phyloP scores from a whole-genome alignment of 2,888 invertebrate species.

The Leptothorax acervorum region DNA sequence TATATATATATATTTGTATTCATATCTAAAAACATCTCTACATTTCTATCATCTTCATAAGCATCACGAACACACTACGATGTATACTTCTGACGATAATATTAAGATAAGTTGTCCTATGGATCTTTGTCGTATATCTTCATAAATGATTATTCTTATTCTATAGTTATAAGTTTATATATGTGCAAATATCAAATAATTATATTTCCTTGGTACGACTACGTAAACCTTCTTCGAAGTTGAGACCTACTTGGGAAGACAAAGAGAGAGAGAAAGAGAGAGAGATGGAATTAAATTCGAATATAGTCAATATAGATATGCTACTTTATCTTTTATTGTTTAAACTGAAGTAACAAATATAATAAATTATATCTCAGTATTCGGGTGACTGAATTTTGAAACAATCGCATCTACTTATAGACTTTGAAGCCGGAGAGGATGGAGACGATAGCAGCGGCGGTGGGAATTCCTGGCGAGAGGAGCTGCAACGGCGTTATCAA shows the following conservation, averaged over 20 bases:
- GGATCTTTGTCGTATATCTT: neutral
- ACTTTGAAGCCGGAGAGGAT: conserved; percentile 91
- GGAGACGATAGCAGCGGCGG: conserved; percentile 88
- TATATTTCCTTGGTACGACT: neutral
- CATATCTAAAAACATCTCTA: conserved; percentile 19
- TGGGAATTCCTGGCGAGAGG: conserved; percentile 87
- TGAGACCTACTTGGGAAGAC: conserved; percentile 10
- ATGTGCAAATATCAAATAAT: conserved; percentile 18
- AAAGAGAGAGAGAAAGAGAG: neutral
- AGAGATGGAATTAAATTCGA: conserved; percentile 31
- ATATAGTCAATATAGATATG: neutral
- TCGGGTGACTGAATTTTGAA: conserved; percentile 12
- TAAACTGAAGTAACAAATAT: conserved; percentile 9
- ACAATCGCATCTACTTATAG: conserved; percentile 83
- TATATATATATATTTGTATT: conserved; percentile 5
- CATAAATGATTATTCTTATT: conserved; percentile 36
- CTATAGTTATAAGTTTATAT: conserved; percentile 29
- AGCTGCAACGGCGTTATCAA: conserved; percentile 87
- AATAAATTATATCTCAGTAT: conserved; percentile 1
- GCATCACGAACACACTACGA: conserved; percentile 22
- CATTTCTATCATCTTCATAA: conserved; percentile 36
- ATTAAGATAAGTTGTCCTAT: conserved; percentile 36
- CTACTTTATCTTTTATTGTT: conserved; percentile 32
- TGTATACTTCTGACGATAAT: conserved; percentile 46
- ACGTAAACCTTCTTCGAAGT: conserved; percentile 12